These are phyloP conservation scores for Conus ventricosus DNA, from an alignment of 1,140 invertebrate species.

Conservation along the genomic window DNA sequence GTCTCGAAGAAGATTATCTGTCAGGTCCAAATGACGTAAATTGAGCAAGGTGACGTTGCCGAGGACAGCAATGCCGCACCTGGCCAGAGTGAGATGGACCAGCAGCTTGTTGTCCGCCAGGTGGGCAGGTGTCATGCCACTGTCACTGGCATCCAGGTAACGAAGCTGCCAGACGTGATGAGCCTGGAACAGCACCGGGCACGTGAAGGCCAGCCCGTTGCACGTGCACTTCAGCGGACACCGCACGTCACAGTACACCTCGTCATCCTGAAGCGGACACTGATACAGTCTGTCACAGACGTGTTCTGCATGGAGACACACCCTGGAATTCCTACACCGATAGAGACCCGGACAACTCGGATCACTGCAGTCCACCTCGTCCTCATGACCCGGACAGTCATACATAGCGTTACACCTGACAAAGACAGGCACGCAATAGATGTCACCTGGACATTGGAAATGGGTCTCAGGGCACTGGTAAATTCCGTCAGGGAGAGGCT, in stretches of 20 bases:
- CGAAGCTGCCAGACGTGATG: background rate
- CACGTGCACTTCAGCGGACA: constrained; percentile 24
- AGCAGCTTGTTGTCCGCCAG: background rate
- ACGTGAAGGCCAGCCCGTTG: background rate
- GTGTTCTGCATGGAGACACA: constrained; percentile 22
- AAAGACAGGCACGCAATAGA: background rate
- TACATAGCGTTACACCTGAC: background rate
- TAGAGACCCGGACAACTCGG: constrained; percentile 30
- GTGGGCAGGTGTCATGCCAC: background rate
- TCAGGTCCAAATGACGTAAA: constrained; percentile 3
- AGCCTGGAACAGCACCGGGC: background rate
- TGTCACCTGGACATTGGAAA: background rate
- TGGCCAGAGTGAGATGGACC: background rate
- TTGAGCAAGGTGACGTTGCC: background rate
- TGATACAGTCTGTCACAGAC: constrained; percentile 37
- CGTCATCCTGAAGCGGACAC: constrained; percentile 22
- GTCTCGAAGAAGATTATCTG: background rate
- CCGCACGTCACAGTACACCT: background rate
- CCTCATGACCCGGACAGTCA: constrained; percentile 14
- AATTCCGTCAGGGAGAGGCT: too few relatives aligned
- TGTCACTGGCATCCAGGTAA: background rate
- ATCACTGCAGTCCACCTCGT: background rate
- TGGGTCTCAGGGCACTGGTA: background rate
- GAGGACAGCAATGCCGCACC: background rate
- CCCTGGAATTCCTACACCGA: background rate